These are phyloP conservation scores for Burhinus bistriatus DNA, from an alignment of 2,113 vertebrate species.

Conservation along the genomic window DNA sequence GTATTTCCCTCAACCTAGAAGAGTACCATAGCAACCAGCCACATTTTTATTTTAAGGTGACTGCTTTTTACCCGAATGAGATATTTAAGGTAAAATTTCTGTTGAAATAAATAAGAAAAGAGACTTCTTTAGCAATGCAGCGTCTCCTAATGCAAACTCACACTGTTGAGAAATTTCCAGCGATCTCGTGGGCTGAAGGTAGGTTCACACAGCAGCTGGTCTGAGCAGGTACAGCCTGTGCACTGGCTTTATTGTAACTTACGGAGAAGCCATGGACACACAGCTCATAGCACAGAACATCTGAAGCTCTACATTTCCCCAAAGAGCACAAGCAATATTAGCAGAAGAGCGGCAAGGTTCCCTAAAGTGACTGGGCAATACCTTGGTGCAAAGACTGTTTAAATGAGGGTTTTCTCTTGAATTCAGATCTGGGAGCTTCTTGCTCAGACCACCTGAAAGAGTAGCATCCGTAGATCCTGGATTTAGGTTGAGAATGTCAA, in stretches of 20 bases:
- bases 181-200: neutral
- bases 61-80: neutral
- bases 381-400: neutral
- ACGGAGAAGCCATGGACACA: neutral
- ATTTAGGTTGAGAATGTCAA: neutral
- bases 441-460: neutral
- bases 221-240: neutral
- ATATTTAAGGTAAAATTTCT: neutral
- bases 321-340: neutral
- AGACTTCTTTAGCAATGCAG: neutral
- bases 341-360: neutral
- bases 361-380: neutral
- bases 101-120: neutral
- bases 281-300: neutral
- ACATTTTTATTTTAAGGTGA: neutral
- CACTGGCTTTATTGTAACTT: neutral
- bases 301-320: neutral
- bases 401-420: neutral
- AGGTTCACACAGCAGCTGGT: neutral
- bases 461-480: neutral
- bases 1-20: neutral
- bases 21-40: neutral
- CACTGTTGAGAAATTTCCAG: neutral
- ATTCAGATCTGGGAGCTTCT: neutral
- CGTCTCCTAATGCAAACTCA: neutral